A percentile compares a stretch with the other conserved stretches of the same genome.
Evolutionary conservation across 1,140 invertebrate species (phyloP).

Genomic region (Rhyacophila brunnea): DNA sequence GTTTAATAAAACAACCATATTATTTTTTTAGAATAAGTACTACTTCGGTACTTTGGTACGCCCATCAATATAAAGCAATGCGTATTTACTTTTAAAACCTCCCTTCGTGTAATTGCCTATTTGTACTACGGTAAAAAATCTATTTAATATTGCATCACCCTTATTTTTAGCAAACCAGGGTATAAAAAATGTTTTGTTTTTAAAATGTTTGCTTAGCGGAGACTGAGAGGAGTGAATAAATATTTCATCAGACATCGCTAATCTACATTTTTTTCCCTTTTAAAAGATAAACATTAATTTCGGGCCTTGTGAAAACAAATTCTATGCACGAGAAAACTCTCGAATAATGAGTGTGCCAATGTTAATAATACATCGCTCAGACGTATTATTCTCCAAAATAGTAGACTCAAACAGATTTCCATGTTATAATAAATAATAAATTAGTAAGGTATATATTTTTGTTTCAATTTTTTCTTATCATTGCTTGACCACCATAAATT

Average conservation of each 20-base stretch:
- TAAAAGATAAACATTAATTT: neutral
- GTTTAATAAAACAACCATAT: no score
- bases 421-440: no score
- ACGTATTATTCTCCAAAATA: no score
- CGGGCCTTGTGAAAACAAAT: neutral
- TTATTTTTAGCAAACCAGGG: slow-evolving; percentile 12
- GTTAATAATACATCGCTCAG: no score
- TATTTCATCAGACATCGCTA: slow-evolving; percentile 15
- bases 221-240: slow-evolving; percentile 21
- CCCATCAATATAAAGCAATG: neutral
- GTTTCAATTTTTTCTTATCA: no score
- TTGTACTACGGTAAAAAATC: slow-evolving; percentile 20
- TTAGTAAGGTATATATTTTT: no score
- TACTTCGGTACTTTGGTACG: no score
- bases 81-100: slow-evolving; percentile 16
- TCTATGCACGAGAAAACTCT: no score
- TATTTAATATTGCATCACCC: slow-evolving; percentile 23
- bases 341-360: no score
- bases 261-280: neutral
- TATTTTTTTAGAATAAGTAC: no score
- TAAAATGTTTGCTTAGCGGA: slow-evolving; percentile 22
- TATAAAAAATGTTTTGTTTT: slow-evolving; percentile 22
- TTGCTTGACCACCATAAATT: no score
- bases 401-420: no score
- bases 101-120: slow-evolving; percentile 21